Base-by-base conservation (phyloP, 53 echinoderm and acorn worm species). In the Mesocentrotus franciscanus region DNA sequence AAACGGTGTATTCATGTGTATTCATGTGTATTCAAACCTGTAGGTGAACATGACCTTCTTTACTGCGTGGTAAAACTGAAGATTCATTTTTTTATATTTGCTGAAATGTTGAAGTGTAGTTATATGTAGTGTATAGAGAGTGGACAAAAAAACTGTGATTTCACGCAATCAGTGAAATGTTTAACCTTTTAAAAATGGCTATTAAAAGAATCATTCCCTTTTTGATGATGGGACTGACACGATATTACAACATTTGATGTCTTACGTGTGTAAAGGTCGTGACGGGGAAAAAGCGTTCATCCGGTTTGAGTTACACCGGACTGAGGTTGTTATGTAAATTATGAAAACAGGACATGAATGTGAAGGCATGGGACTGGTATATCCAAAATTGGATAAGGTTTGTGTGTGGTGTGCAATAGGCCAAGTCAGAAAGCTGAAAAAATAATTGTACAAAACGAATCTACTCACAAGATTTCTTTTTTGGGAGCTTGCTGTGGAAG, bases 331-430 rank as follows among this genome's bases (percentile, higher is more conserved):
- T 91, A 27, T 91, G 68, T 91, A 91, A 91, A 91, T 91, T 61
- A 66, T 91, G 39, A 91, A 91, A 93, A 62, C 81, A 93, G 32
- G 93, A 93, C 93, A 35, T 56, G 93, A 81, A 56, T 29, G 15
- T 79, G 60, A 83, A 93, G 93, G 93, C 32, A 61, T 81, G 93
- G 93, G 93, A 81, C 93, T 79, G 61, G 57, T 27, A 27, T 81
- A 27, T 56, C 56, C 81, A 30, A 49, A 58, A 15, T 2, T 81
- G 81, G 27, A 87, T 56, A 64, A 49, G 74, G 92, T 62, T 93
- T 94, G 95, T 85, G 95, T 94, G 95, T 94, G 95, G 95, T 68
- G 95, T 94, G 95, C 95, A 94, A 94, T 94, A 87, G 85, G 87
- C 95, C 87, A 35, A 93, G 81, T 93, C 93, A 79, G 60, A 61